A percentile compares a stretch with the other conserved stretches of the same genome.
Conservation (phyloP, 1,140 invertebrate species). For the Probaryconus sp. region DNA sequence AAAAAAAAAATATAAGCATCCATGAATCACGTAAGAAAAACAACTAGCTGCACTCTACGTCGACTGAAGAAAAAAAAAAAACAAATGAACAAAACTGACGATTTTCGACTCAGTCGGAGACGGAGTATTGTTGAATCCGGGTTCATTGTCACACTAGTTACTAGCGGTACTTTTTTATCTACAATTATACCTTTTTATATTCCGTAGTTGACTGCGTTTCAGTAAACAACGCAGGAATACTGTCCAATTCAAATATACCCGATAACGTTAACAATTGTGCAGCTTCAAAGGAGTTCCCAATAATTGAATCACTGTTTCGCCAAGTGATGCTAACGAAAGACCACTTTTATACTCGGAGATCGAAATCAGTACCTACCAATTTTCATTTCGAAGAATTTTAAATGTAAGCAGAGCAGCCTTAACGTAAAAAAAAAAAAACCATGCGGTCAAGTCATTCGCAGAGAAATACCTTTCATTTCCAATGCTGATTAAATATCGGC, state of each 20-base stretch:
- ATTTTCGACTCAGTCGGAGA: slow-evolving; percentile 33
- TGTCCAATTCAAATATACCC: slow-evolving; percentile 55
- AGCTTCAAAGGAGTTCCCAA: slow-evolving; percentile 37
- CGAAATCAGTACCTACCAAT: slow-evolving; percentile 9
- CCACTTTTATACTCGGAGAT: slow-evolving; percentile 36
- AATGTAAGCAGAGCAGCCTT: slow-evolving; percentile 46
- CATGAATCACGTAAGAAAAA: slow-evolving; percentile 39
- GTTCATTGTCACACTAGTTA: slow-evolving; percentile 46
- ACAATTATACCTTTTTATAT: slow-evolving; percentile 59
- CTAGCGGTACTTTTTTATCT: slow-evolving; percentile 56
- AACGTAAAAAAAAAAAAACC: no score
- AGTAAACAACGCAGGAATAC: slow-evolving; percentile 18
- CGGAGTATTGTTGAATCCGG: slow-evolving; percentile 24
- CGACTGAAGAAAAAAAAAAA: slow-evolving; percentile 40
- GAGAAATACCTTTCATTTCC: slow-evolving; percentile 14
- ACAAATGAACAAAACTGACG: slow-evolving; percentile 6
- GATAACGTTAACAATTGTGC: slow-evolving; percentile 34
- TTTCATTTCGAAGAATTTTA: slow-evolving; percentile 44
- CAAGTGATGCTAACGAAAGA: slow-evolving; percentile 20
- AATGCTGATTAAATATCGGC: no score
- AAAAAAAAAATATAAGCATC: slow-evolving; percentile 44
- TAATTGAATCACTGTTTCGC: slow-evolving; percentile 24
- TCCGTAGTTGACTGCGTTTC: slow-evolving; percentile 29
- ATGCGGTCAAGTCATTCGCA: not conserved
- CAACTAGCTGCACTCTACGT: slow-evolving; percentile 41